A percentile compares a stretch with the other conserved stretches of the same genome.
phyloP scores from a whole-genome alignment of 2,797 vertebrate genomes.

The Pangasius sanitwongsei region DNA sequence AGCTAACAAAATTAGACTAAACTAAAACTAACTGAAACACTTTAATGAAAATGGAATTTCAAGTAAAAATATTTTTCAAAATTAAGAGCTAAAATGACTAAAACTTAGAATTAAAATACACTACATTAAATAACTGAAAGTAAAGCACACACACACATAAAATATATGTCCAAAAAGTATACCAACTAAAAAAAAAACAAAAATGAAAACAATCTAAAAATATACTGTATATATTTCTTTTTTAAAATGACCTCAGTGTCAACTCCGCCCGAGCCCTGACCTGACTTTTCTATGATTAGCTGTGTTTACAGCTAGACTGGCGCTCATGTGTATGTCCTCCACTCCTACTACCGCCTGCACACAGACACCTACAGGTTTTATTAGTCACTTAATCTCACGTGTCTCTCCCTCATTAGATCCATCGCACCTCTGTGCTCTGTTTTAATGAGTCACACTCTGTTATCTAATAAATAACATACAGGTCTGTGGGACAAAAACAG shows the following conservation, averaged over 20 bases:
- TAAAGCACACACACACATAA: too few relatives aligned
- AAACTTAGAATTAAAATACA: too few relatives aligned
- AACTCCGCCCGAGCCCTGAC: not conserved
- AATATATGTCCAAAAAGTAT: too few relatives aligned
- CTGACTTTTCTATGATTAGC: not conserved
- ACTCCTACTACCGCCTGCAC: not conserved
- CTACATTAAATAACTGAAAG: too few relatives aligned
- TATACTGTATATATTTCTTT: not conserved
- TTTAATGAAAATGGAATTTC: too few relatives aligned
- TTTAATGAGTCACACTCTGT: conserved; percentile 20
- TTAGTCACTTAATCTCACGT: conserved; percentile 27
- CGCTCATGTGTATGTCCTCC: not conserved
- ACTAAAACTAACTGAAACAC: too few relatives aligned
- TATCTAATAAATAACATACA: conserved; percentile 11
- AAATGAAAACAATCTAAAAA: too few relatives aligned
- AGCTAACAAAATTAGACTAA: too few relatives aligned
- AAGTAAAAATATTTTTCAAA: too few relatives aligned
- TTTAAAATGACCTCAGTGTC: not conserved
- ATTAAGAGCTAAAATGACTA: too few relatives aligned
- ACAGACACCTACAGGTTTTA: not conserved
- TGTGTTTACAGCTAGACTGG: not conserved
- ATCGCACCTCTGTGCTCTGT: conserved; percentile 13
- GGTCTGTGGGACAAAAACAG: conserved; percentile 14
- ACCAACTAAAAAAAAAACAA: too few relatives aligned
- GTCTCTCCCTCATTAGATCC: not conserved